Percentiles rank a stretch among this genome's conserved stretches.
These are phyloP conservation scores for Drosophila rubida DNA, from an alignment of 2,888 invertebrate genomes.

Conservation along the genomic window DNA sequence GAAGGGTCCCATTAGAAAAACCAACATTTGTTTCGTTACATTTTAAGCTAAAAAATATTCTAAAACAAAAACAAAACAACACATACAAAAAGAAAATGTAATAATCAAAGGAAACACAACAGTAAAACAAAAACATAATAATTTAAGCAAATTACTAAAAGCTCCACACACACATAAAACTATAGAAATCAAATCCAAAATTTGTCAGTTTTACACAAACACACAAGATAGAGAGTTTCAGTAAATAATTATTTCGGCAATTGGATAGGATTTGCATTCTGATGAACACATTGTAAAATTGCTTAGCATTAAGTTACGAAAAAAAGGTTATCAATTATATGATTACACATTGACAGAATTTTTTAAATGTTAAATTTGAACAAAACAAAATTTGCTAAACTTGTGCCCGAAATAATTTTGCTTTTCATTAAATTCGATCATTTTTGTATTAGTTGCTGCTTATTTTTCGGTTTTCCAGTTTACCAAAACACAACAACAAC, in stretches of 20 bases:
- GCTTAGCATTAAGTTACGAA: conserved; percentile 65
- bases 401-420: conserved; percentile 26
- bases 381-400: conserved; percentile 21
- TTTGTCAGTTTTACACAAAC: conserved; percentile 20
- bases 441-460: conserved; percentile 35
- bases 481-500: conserved; percentile 32
- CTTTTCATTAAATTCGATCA: conserved; percentile 4
- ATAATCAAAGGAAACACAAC: conserved; percentile 69
- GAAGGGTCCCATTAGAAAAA: conserved; percentile 61
- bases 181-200: conserved; percentile 41
- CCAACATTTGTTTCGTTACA: conserved; percentile 68
- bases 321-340: conserved; percentile 26
- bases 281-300: conserved; percentile 62
- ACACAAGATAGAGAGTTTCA: conserved; percentile 35
- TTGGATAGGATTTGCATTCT: conserved; percentile 31
- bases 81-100: conserved; percentile 52
- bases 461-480: conserved; percentile 63
- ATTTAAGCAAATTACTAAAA: conserved; percentile 56
- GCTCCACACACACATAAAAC: conserved; percentile 33
- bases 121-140: conserved; percentile 47
- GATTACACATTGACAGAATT: conserved; percentile 23
- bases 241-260: conserved; percentile 41
- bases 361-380: conserved; percentile 54
- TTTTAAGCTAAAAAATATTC: conserved; percentile 63
- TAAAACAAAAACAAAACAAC: conserved; percentile 23